These are phyloP conservation scores for Aleiodes sp. DNA, from an alignment of 1,140 invertebrate species.

Conservation along the genomic window DNA sequence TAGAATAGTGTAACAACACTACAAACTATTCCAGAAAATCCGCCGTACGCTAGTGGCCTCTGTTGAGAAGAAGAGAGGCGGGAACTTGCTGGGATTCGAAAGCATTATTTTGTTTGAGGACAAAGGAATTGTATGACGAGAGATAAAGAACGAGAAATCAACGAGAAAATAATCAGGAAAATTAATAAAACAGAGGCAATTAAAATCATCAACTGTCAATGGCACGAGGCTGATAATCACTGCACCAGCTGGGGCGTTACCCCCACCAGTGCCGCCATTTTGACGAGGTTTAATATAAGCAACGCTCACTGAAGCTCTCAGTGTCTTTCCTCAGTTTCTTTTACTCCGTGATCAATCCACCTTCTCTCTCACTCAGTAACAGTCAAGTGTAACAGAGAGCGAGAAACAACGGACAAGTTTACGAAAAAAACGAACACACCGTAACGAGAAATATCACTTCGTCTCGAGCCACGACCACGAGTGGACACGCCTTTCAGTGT, in stretches of 20 bases:
- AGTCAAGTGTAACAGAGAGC: not conserved
- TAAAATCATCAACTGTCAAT: no score
- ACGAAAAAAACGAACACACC: not conserved
- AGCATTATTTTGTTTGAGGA: no score
- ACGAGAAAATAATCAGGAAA: not conserved
- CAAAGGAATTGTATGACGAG: not conserved
- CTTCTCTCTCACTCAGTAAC: not conserved
- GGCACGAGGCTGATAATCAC: no score
- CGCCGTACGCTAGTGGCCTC: no score
- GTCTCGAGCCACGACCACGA: not conserved
- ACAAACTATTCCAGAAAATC: no score
- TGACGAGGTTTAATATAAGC: not conserved
- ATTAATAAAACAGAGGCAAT: no score
- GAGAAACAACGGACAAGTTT: not conserved
- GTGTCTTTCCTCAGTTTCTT: not conserved
- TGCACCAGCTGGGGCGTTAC: not conserved
- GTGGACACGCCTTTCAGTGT: conserved; percentile 7
- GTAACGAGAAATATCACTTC: not conserved
- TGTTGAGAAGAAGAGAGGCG: no score
- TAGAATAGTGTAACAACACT: no score
- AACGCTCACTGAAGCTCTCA: no score
- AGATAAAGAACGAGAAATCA: not conserved
- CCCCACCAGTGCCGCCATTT: not conserved
- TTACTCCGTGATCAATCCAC: not conserved
- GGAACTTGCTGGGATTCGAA: no score